phyloP scores from a whole-genome alignment of 2,888 invertebrate genomes.

The Stratiomys singularior region DNA sequence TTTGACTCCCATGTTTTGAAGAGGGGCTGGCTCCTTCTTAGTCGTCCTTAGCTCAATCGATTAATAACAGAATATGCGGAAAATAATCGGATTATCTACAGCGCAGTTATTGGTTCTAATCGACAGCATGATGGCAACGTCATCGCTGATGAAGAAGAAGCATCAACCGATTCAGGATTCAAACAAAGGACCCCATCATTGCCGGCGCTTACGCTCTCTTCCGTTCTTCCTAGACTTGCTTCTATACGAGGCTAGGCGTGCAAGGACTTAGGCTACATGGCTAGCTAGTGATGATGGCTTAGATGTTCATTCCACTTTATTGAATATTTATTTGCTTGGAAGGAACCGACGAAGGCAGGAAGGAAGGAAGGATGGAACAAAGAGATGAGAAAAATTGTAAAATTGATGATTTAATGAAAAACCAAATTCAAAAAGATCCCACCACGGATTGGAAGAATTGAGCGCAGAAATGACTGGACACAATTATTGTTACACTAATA shows the following conservation, averaged over 20 bases:
- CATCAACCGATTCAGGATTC: not conserved
- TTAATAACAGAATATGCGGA: slow-evolving; percentile 45
- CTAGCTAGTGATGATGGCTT: not conserved
- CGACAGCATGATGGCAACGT: slow-evolving; percentile 35
- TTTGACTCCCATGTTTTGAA: not conserved
- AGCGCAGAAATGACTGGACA: slow-evolving; percentile 6
- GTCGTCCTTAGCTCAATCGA: slow-evolving; percentile 31
- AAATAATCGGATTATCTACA: slow-evolving; percentile 43
- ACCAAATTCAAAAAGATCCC: slow-evolving; percentile 33
- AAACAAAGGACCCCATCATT: not conserved
- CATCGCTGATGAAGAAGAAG: not conserved
- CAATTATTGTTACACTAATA: not conserved
- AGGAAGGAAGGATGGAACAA: not conserved
- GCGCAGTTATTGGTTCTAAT: slow-evolving; percentile 30
- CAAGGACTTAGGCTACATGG: not conserved
- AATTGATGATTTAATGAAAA: slow-evolving; percentile 42
- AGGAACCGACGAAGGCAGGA: not conserved
- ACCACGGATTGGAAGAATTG: not conserved
- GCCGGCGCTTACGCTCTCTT: not conserved
- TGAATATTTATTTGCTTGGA: slow-evolving; percentile 39
- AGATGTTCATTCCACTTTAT: slow-evolving; percentile 30
- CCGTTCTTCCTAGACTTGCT: not conserved
- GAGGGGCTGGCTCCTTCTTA: not conserved
- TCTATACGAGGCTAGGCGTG: not conserved
- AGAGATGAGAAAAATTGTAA: slow-evolving; percentile 32